Evolutionary conservation across 2,888 invertebrate species (phyloP), one percentile per base, ranked within the genome.

Genomic region (Hybos culiciformis): DNA sequence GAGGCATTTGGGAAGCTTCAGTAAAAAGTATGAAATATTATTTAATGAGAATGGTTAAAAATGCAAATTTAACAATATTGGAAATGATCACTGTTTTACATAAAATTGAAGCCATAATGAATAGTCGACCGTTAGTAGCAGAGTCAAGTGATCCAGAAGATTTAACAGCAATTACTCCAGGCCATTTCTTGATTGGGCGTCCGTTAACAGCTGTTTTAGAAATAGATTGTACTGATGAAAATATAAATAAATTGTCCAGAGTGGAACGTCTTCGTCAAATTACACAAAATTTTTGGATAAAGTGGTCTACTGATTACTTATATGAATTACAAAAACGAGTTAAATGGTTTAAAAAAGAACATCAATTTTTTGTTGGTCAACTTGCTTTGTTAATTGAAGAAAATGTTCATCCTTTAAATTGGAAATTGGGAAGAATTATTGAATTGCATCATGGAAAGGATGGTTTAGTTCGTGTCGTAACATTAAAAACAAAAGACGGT

Each of bases 61-160:
- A 8, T 31, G n/a, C 9, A 31, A 8, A 8, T 5, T n/a, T 31
- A 31, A 31, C 29, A 31, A 54, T 48, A 33, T 8, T 12, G 29
- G 29, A 31, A n/a, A 8, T 31, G n/a, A n/a, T 12, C 5, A 31
- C 29, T 31, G 9, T 31, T 12, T 31, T 31, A 31, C 36, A 46
- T n/a, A 53, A 54, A 45, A 41, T 47, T 12, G 53, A 59, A 37
- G 55, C 55, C 4, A 48, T 54, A n/a, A 40, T 58, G 3, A 58
- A 59, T 42, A 56, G 53, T 31, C 45, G 56, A n/a, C 56, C 56
- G 6, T 15, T 60, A 2, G 52, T 48, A 32, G 51, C 50, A 12
- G 41, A 53, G 3, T 49, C 51, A 5, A 46, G 41, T 11, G 52
- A 53, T 38, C 49, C 52, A 3, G 46, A 50, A 26, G 50, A 52